Conservation (phyloP, 2,113 vertebrate species). For the Triplophysa siluroides region DNA sequence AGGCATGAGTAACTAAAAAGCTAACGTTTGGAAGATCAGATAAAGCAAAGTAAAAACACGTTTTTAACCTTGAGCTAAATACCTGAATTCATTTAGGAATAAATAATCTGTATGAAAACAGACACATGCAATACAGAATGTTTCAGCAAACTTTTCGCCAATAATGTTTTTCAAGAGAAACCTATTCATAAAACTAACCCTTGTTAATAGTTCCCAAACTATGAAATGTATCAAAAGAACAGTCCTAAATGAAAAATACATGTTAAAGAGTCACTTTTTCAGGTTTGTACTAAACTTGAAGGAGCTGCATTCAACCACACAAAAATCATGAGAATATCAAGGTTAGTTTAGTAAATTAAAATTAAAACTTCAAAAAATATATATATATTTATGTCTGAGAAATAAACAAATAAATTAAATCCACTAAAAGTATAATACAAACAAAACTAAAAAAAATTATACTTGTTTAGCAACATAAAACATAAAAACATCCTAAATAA, state of each 20-base stretch:
- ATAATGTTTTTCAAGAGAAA: conserved; percentile 9
- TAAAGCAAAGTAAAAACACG: conserved; percentile 26
- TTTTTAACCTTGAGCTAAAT: conserved; percentile 48
- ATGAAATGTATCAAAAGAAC: background rate
- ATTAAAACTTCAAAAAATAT: too few relatives aligned
- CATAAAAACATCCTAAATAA: too few relatives aligned
- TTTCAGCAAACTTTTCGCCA: background rate
- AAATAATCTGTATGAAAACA: conserved; percentile 29
- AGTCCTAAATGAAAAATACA: background rate
- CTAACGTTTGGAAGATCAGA: conserved; percentile 8
- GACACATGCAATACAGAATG: background rate
- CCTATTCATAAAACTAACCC: conserved; percentile 14
- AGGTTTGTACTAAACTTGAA: background rate
- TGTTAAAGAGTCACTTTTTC: background rate
- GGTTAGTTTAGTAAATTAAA: too few relatives aligned
- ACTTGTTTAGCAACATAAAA: too few relatives aligned
- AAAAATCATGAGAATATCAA: too few relatives aligned
- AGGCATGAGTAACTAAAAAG: background rate
- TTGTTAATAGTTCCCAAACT: background rate
- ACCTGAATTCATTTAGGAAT: conserved; percentile 39
- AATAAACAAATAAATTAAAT: too few relatives aligned
- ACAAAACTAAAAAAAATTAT: too few relatives aligned
- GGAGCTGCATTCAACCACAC: too few relatives aligned
- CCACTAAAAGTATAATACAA: too few relatives aligned
- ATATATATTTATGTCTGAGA: too few relatives aligned